These are phyloP conservation scores for Percopsis omiscomaycus DNA, from an alignment of 2,797 vertebrate genomes.

Conservation along the genomic window DNA sequence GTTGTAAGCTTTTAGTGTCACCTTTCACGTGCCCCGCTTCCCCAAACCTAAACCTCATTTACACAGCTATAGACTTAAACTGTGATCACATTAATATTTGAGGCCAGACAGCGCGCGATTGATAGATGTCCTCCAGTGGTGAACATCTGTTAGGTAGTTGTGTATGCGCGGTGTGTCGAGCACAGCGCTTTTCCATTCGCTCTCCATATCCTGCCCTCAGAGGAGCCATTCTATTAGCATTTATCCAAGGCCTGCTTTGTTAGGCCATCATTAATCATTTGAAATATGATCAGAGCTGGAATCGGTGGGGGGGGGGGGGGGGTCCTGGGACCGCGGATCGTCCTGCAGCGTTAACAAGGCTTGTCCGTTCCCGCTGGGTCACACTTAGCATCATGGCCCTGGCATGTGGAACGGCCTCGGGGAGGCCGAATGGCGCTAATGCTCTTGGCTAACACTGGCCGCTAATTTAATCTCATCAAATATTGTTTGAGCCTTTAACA, in stretches of 20 bases:
- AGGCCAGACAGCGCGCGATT: constrained; percentile 59
- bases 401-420: constrained; percentile 42
- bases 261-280: constrained; percentile 78
- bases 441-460: constrained; percentile 16
- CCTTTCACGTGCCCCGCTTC: constrained; percentile 40
- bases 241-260: constrained; percentile 75
- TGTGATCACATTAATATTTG: constrained; percentile 64
- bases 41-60: constrained; percentile 57
- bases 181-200: constrained; percentile 50
- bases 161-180: constrained; percentile 63
- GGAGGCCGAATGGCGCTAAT: constrained; percentile 20
- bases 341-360: constrained; percentile 54
- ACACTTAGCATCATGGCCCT: constrained; percentile 63
- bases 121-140: constrained; percentile 69
- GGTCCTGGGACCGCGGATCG: constrained; percentile 57
- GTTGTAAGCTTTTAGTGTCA: constrained; percentile 48
- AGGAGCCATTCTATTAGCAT: constrained; percentile 77
- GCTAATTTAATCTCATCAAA: background rate
- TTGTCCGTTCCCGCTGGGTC: background rate
- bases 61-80: constrained; percentile 55
- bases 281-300: constrained; percentile 70
- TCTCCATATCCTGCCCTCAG: constrained; percentile 67
- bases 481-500: too few species aligned
- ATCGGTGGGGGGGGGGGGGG: constrained; percentile 36
- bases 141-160: constrained; percentile 75